Evolutionary conservation across 2,113 vertebrate species (phyloP).

Genomic region (Tragelaphus imberbis): DNA sequence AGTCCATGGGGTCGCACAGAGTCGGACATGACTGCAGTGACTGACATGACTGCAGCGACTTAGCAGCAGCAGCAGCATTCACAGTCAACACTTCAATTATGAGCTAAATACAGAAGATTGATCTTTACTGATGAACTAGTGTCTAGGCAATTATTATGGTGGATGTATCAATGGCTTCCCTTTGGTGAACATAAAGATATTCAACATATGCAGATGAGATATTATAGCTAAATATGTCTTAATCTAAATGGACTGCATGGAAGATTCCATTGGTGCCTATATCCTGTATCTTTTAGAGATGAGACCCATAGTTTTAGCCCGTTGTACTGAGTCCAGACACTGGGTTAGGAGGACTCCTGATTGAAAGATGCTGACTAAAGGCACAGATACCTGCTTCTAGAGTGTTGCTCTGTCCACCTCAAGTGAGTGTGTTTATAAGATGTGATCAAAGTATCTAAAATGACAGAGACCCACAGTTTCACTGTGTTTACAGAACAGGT

Average conservation of each 20-base stretch:
- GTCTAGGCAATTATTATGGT: background rate
- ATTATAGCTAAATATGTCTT: background rate
- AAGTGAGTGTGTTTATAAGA: background rate
- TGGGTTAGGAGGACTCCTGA: background rate
- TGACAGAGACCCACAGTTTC: background rate
- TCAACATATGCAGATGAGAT: background rate
- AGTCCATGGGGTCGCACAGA: accelerated
- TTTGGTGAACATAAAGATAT: conserved; percentile 8
- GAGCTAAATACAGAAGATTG: background rate
- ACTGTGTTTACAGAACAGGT: background rate
- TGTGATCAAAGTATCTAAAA: background rate
- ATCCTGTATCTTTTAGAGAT: background rate
- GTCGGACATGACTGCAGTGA: too few relatives aligned
- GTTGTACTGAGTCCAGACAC: background rate
- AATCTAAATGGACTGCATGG: background rate
- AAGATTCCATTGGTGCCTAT: background rate
- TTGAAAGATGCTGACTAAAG: background rate
- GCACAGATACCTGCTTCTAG: background rate
- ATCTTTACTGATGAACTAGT: background rate
- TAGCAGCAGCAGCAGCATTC: too few relatives aligned
- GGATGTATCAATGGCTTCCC: background rate
- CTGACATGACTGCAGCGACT: too few relatives aligned
- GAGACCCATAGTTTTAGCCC: background rate
- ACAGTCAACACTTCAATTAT: background rate
- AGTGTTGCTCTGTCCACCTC: background rate